Percentiles rank a stretch among this genome's conserved stretches.
These are phyloP conservation scores for Pyrrhura leucotis DNA, from an alignment of 2,797 vertebrate genomes.

Conservation along the genomic window DNA sequence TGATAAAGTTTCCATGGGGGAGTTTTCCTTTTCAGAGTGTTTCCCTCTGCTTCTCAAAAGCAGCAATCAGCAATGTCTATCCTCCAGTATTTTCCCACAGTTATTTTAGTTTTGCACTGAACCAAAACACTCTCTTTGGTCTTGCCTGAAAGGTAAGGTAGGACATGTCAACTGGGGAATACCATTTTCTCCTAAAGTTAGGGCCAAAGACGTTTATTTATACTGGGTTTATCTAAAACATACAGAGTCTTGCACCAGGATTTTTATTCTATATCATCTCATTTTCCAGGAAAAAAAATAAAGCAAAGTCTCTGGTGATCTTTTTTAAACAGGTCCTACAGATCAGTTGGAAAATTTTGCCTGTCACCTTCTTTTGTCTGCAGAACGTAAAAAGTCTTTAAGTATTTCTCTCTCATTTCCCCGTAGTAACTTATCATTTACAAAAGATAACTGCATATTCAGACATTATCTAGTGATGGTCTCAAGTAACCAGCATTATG, in stretches of 20 bases:
- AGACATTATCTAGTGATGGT: background rate
- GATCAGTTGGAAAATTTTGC: background rate
- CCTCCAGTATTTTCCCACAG: background rate
- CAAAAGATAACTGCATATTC: background rate
- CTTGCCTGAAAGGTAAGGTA: background rate
- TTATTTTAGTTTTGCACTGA: background rate
- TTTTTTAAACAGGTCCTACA: background rate
- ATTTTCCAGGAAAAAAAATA: background rate
- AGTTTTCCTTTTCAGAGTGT: background rate
- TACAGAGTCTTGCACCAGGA: background rate
- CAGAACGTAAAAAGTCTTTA: background rate
- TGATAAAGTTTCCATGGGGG: background rate
- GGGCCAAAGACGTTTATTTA: background rate
- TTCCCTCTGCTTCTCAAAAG: background rate
- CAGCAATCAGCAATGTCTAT: rapidly evolving
- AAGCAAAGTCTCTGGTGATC: background rate
- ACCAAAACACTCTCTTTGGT: background rate
- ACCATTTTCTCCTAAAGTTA: background rate
- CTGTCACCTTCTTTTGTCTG: rapidly evolving
- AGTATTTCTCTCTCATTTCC: background rate
- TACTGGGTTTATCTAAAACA: background rate
- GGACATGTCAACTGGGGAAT: rapidly evolving
- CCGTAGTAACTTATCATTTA: background rate
- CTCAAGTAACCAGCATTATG: background rate
- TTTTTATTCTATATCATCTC: background rate